Evolutionary conservation across 2,888 invertebrate species (phyloP).

Genomic region (Lamellibrachia satsuma): DNA sequence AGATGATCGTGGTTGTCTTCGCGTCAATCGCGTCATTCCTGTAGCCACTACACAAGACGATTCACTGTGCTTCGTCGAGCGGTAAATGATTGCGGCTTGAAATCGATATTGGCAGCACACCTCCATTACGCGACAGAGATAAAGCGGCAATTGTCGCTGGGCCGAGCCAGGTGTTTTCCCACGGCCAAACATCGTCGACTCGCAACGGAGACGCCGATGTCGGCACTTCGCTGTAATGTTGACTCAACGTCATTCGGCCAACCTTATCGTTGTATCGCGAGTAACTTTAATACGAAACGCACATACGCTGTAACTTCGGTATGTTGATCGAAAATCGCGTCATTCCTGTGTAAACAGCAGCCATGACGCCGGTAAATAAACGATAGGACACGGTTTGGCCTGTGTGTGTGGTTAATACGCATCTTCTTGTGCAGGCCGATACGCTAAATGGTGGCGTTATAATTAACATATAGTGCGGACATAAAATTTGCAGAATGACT

Average conservation of each 20-base stretch:
- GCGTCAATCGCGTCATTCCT: not conserved
- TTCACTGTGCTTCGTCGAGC: not conserved
- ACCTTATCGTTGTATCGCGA: not conserved
- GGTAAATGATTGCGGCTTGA: not conserved
- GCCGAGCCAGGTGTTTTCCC: slow-evolving; percentile 5
- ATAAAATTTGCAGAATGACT: not conserved
- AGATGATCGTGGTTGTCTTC: not conserved
- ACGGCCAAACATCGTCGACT: not conserved
- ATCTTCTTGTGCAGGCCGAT: not conserved
- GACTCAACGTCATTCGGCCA: not conserved
- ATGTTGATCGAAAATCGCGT: slow-evolving; percentile 5
- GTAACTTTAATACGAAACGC: not conserved
- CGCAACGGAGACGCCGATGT: not conserved
- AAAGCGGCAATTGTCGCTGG: not conserved
- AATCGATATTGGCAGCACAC: slow-evolving; percentile 1
- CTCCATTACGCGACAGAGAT: not conserved
- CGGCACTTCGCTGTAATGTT: not conserved
- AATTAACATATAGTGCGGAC: not conserved
- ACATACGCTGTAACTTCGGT: not conserved
- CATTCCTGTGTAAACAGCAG: not conserved
- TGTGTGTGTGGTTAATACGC: not conserved
- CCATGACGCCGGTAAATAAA: not conserved
- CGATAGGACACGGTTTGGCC: not conserved
- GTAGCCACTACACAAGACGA: not conserved
- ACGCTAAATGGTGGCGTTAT: not conserved